A percentile compares a stretch with the other conserved stretches of the same genome.
These are phyloP conservation scores for Sturnus vulgaris DNA, from an alignment of 2,113 vertebrate genomes.

Conservation along the genomic window DNA sequence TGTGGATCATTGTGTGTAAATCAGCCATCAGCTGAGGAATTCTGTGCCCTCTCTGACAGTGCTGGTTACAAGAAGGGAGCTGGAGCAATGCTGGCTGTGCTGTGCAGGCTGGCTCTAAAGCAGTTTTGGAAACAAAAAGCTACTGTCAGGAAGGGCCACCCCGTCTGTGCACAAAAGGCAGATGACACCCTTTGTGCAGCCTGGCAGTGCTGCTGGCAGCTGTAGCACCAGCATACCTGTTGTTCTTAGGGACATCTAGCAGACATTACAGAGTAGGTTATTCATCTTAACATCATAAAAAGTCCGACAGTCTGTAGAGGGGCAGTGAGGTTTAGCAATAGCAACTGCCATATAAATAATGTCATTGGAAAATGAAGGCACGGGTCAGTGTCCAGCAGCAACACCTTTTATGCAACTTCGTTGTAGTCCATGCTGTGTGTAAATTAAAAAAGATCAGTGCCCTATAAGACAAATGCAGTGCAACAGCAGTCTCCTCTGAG, in stretches of 20 bases:
- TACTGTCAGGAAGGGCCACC: background rate
- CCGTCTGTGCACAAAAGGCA: background rate
- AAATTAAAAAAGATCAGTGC: too few relatives aligned
- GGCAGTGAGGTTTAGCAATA: background rate
- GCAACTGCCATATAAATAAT: background rate
- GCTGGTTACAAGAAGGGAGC: background rate
- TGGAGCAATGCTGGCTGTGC: background rate
- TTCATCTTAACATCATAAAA: background rate
- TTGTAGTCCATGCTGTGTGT: background rate
- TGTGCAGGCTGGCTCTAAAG: background rate
- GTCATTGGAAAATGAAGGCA: background rate
- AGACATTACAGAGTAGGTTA: background rate
- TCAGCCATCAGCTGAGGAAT: background rate
- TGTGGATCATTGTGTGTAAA: background rate
- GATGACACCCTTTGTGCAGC: background rate
- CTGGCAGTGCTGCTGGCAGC: background rate
- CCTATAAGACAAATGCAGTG: too few relatives aligned
- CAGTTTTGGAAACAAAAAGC: too few relatives aligned
- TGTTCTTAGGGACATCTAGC: background rate
- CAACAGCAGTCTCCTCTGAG: too few relatives aligned
- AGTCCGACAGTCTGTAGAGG: too few relatives aligned
- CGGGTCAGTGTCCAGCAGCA: background rate
- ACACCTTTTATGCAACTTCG: background rate
- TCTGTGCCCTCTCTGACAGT: accelerated
- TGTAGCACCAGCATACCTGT: background rate